Percentiles rank a stretch among this genome's conserved stretches.
Evolutionary conservation across 2,113 vertebrate species (phyloP).

Genomic region (Ciconia stormi): DNA sequence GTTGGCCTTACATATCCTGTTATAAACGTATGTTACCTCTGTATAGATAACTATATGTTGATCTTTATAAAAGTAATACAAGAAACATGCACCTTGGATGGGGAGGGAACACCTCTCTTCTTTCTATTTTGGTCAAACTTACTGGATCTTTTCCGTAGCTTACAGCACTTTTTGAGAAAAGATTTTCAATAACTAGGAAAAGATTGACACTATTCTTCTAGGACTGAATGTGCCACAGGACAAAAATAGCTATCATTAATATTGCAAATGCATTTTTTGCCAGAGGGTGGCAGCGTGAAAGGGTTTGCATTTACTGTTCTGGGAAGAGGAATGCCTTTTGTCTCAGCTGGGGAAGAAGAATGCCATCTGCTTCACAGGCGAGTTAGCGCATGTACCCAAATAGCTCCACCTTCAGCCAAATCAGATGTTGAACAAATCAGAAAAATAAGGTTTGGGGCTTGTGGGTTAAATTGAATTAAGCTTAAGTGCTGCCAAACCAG

Average conservation of each 20-base stretch:
- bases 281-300: slow-evolving; percentile 21
- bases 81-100: background rate
- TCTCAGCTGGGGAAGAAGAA: background rate
- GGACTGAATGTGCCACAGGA: background rate
- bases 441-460: background rate
- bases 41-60: background rate
- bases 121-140: background rate
- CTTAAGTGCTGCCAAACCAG: background rate
- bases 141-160: background rate
- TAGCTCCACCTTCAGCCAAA: background rate
- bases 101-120: background rate
- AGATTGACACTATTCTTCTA: background rate
- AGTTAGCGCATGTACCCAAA: background rate
- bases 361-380: background rate
- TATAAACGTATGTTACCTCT: background rate
- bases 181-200: background rate
- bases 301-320: background rate
- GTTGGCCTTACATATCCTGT: background rate
- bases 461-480: background rate
- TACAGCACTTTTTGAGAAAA: background rate
- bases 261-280: background rate
- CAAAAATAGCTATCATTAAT: background rate
- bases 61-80: background rate
- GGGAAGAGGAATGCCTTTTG: background rate
- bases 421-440: background rate